These are phyloP conservation scores for Copidosoma aretas DNA, from an alignment of 2,888 invertebrate species.

Conservation along the genomic window DNA sequence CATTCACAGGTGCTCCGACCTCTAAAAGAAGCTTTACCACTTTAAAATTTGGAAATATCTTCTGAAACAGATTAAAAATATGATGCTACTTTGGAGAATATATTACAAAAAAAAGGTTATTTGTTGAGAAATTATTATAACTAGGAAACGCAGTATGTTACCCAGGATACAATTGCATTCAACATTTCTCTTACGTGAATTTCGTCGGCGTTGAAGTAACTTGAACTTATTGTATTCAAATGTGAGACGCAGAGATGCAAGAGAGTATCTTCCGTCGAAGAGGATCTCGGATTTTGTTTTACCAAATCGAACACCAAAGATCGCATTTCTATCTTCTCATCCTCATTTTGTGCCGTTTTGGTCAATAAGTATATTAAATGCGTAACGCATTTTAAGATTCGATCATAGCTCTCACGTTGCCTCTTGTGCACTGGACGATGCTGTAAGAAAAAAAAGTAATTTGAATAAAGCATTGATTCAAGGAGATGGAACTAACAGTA, in stretches of 20 bases:
- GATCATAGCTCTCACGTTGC: slow-evolving; percentile 83
- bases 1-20: slow-evolving; percentile 80
- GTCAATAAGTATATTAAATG: slow-evolving; percentile 78
- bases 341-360: slow-evolving; percentile 66
- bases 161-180: background rate
- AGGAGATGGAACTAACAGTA: too few species aligned
- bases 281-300: slow-evolving; percentile 72
- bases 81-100: too few species aligned
- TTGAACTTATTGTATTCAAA: slow-evolving; percentile 78
- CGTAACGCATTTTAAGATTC: slow-evolving; percentile 79
- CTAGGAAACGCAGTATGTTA: background rate
- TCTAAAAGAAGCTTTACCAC: slow-evolving; percentile 77
- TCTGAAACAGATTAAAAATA: slow-evolving; percentile 60
- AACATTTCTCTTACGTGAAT: slow-evolving; percentile 62
- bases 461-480: too few species aligned
- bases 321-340: slow-evolving; percentile 61
- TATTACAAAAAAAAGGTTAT: slow-evolving; percentile 6
- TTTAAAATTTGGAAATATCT: slow-evolving; percentile 75
- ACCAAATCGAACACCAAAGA: slow-evolving; percentile 68
- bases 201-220: slow-evolving; percentile 75
- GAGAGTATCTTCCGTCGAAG: slow-evolving; percentile 78
- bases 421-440: slow-evolving; percentile 76
- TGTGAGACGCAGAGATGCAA: slow-evolving; percentile 84
- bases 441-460: slow-evolving; percentile 53
- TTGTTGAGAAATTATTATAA: background rate